Evolutionary conservation across 1,140 invertebrate genomes (phyloP), one percentile per base, ranked within the genome.

Genomic region (Archegozetes longisetosus): DNA sequence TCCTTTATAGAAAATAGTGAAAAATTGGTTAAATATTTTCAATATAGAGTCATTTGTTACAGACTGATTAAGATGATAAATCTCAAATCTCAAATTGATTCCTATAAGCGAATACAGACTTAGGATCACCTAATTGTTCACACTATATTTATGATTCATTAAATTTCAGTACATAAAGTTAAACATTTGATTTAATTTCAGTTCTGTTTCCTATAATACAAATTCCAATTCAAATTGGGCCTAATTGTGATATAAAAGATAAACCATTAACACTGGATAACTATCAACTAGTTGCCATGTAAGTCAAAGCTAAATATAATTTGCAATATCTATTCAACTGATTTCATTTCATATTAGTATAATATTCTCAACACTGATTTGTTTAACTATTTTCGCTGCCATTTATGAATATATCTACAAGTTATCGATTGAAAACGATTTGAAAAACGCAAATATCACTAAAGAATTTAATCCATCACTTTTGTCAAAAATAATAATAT

Each of bases 171-270:
- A 24, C 17, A 24, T 51, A n/a, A 50, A 20, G 48, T 9, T 40
- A 22, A 6, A 24, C 17, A 27, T 25, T 55, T 40, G 13, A 6
- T 50, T 40, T 27, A n/a, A 12, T 58, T 28, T 32, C 48, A 62
- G 56, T 61, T 40, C 22, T 60, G 22, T 32, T 22, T 9, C 61
- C 61, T 28, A 40, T 60, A 0, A 26, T 55, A 27, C 58, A 59
- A 12, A 62, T 59, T 14, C 55, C 55, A 2, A 23, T 62, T 22
- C 13, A 53, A 22, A 25, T 62, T 25, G 61, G 61, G 24, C 61
- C 61, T n/a, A 50, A 59, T 23, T 49, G 40, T 22, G 29, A 23
- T 3, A 53, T 17, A 17, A 26, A 48, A 29, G 58, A 22, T 29
- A 29, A 55, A 26, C n/a, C 28, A 14, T 48, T 61, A 2, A 23